Evolutionary conservation across 2,888 invertebrate genomes (phyloP), one percentile per base, ranked within the genome.

Genomic region (Cetonia aurata): DNA sequence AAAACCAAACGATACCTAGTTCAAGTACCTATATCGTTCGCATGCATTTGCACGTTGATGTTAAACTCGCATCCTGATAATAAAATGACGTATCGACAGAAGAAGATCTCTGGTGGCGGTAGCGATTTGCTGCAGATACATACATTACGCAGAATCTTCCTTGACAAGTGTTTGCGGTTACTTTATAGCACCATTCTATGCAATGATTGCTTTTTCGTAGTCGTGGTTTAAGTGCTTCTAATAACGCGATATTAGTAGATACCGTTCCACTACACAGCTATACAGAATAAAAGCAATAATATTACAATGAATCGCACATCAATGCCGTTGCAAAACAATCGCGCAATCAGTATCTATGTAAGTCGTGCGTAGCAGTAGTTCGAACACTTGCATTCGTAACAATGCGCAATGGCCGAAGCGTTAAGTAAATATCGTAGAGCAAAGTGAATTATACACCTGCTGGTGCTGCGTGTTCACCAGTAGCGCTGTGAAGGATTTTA

Each of bases 261-360:
- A 41, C 55, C 67, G 55, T 52, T 52, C 19, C 50, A 48, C 52
- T 50, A 25, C 33, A n/a, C 17, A 25, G 25, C 1, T 37, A 37
- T 10, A 8, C 37, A 8, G 12, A 31, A 13, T 56, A 12, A 56
- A 33, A 25, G n/a, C 13, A 31, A 33, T 37, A 15, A 31, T 15
- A 31, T 56, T 37, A 56, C n/a, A 31, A 55, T 56, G 31, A 31
- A n/a, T 56, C 15, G 31, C 13, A 31, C 33, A 37, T 56, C 55
- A 33, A 37, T 37, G 8, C n/a, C 48, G 48, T 17, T 17, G 1
- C 17, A 10, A 48, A 48, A 48, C 48, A 48, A 37, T 37, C 37
- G 37, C 37, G 37, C 37, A 37, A 48, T 48, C 48, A 48, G 48
- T 48, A 48, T 13, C 48, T 37, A 48, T 48, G 15, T 4, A 48